Evolutionary conservation across 1,140 invertebrate species (phyloP), one percentile per base, ranked within the genome.

Genomic region (Drosophila tsacasi): DNA sequence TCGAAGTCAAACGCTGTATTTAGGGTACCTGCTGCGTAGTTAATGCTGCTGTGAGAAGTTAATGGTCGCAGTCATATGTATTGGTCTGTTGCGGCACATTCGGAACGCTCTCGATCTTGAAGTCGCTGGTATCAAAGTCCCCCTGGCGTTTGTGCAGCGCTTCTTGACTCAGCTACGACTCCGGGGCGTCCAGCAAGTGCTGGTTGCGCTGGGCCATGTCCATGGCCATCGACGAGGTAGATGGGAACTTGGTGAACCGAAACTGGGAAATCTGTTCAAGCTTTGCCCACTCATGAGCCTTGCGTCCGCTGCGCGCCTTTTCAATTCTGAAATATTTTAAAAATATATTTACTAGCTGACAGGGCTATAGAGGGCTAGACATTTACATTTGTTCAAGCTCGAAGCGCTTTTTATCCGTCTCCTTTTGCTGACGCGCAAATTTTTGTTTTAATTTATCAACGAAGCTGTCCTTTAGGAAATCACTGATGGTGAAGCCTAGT

Each of bases 81-180:
- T 99, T 99, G 95, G 97, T 97, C 93, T 99, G 98, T 81, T 97
- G 96, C 0, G 99, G 99, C 81, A 99, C 98, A 91, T 98, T 95
- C 94, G 65, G 54, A 2, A 96, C 94, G 83, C 94, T 95, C 76
- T 96, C 94, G 12, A 95, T 93, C 35, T 92, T 94, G 96, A 98
- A 99, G 9, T 95, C 95, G 23, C 85, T 94, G 1, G 95, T 95
- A 84, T 98, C 95, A 71, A 97, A 96, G 0, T 93, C 76, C 79
- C 94, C 82, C 50, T 97, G 96, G 92, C 97, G 98, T 83, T 99
- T 99, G 83, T 99, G 98, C 57, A 95, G 74, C 84, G 96, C 96
- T 93, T 99, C 98, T 66, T 96, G 96, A 63, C 95, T 93, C 39
- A 99, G 92, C 93, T 99, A 99, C 58, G 96, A 93, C 59, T 95